Evolutionary conservation across 2,113 vertebrate genomes (phyloP), one percentile per base, ranked within the genome.

Genomic region (Emydocephalus ijimae): DNA sequence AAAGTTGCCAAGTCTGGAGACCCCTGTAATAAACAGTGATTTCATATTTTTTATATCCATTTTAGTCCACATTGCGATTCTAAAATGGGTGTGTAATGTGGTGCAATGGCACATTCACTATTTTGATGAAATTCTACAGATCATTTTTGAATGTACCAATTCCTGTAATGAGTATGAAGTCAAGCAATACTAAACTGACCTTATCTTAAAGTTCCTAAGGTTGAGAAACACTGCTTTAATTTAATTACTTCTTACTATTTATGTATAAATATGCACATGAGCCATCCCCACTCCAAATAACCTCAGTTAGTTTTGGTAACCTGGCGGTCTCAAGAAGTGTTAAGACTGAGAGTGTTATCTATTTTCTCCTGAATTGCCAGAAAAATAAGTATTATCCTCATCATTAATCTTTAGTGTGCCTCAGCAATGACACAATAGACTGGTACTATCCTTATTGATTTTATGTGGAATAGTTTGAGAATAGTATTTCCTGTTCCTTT

Each of bases 231-330:
- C 26, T 12, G 59, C 24, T 1, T 20, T 1, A 0, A 74, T 57
- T 57, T 87, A 85, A 1, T 1, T 50, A 0, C 87, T 0, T 43
- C 0, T 0, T 15, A 24, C 9, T 7, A 52, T 81, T 88, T 3
- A 0, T 29, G 23, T 88, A 48, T 45, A 64, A 29, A 39, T 92
- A 89, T 57, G 5, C 64, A 2, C 0, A 18, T 52, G 43, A 94
- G 85, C 29, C 24, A 4, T 88, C 89, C 81, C 5, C 23, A 93
- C 91, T 20, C 1, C 55, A 88, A 93, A 93, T 69, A 12, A 52
- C 26, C 20, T 34, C 45, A 89, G 26, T 18, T 29, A 20, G n/a
- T n/a, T 20, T 0, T 3, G 34, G 18, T 48, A 86, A 86, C 21
- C 11, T 86, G 18, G 4, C 43, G 26, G 20, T 48, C 21, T 48